Evolutionary conservation across 1,140 invertebrate species (phyloP).

Genomic region (Brachionus paranguensis): DNA sequence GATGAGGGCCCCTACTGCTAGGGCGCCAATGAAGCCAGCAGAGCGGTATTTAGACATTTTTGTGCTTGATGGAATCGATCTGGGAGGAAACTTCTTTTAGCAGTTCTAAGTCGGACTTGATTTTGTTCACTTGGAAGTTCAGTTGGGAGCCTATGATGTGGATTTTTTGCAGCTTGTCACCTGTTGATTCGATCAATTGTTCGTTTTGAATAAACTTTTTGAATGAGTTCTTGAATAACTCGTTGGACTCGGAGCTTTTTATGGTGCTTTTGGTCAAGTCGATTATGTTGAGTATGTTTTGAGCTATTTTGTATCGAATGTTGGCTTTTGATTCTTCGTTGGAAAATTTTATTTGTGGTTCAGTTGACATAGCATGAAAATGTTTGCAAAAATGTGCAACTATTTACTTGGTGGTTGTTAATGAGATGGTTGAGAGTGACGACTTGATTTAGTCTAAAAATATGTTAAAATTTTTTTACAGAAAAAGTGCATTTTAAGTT

Average conservation of each 20-base stretch:
- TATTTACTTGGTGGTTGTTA: background rate
- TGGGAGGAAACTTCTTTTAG: constrained; percentile 12
- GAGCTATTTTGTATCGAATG: constrained; percentile 28
- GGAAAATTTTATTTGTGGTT: constrained; percentile 37
- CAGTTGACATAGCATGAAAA: constrained; percentile 11
- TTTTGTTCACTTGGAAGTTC: constrained; percentile 1
- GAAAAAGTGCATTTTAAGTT: background rate
- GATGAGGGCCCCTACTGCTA: background rate
- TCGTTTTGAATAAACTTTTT: constrained; percentile 39
- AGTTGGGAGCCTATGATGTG: constrained; percentile 1
- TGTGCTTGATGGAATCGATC: constrained; percentile 13
- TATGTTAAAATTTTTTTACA: background rate
- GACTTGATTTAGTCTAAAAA: background rate
- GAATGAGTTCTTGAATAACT: constrained; percentile 5
- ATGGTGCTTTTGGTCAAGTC: constrained; percentile 21
- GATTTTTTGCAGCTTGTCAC: constrained; percentile 22
- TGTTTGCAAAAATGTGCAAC: background rate
- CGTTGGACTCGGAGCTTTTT: background rate
- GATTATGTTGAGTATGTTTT: constrained; percentile 1
- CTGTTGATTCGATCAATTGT: background rate
- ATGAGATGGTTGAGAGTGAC: background rate
- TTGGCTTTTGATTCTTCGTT: constrained; percentile 40
- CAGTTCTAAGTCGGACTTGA: background rate
- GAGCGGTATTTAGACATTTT: constrained; percentile 8
- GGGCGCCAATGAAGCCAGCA: background rate